Evolutionary conservation across 2,888 invertebrate species (phyloP).

Genomic region (Xanthia icteritia): DNA sequence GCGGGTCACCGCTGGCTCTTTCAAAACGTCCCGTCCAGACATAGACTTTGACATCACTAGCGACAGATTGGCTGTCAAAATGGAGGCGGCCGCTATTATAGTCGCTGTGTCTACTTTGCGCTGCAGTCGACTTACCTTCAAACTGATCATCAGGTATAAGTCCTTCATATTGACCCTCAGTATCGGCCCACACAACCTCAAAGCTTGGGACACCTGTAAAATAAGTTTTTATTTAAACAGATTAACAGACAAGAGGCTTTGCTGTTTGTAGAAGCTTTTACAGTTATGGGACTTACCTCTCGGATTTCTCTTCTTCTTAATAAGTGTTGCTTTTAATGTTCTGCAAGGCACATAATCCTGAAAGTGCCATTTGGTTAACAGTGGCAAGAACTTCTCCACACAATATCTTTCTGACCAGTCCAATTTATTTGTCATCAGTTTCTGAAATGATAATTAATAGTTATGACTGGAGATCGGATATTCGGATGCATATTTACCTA

Average conservation of each 20-base stretch:
- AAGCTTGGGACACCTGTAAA: conserved; percentile 92
- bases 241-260: no score
- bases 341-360: conserved; percentile 80
- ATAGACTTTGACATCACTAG: background rate
- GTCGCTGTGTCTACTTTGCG: background rate
- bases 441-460: conserved; percentile 80
- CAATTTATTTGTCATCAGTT: conserved; percentile 92
- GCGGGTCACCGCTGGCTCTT: background rate
- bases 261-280: background rate
- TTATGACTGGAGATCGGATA: background rate
- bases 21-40: background rate
- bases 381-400: conserved; percentile 94
- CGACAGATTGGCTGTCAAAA: no score
- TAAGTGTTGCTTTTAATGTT: conserved; percentile 79
- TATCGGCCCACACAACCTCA: conserved; percentile 93
- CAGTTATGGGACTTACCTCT: conserved; percentile 79
- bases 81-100: background rate
- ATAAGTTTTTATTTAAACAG: background rate
- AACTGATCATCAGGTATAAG: conserved; percentile 91
- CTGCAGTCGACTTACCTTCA: conserved; percentile 74
- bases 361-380: conserved; percentile 94
- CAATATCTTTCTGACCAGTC: conserved; percentile 94
- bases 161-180: conserved; percentile 89
- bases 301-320: conserved; percentile 88
- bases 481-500: no score